Percentiles rank a stretch among this genome's conserved stretches.
Conservation (phyloP, 2,113 vertebrate species). For the Protobothrops flavoviridis region DNA sequence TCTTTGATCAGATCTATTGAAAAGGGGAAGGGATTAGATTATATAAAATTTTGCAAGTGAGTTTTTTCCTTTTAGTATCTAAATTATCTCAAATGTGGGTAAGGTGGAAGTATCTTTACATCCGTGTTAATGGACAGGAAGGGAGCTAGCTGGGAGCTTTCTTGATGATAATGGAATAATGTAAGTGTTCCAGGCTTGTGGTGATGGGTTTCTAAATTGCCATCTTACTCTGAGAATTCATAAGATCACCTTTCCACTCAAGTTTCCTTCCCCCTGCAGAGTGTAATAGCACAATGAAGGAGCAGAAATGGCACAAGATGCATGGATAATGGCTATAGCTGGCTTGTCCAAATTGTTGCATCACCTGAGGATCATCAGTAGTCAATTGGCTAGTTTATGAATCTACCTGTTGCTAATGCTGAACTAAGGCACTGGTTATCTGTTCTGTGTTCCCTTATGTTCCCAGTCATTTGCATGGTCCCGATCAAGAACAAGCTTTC, state of each 20-base stretch:
- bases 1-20: too few relatives aligned
- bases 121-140: neutral
- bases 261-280: neutral
- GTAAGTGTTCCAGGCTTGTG: neutral
- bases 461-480: neutral
- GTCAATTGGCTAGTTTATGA: neutral
- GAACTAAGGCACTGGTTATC: neutral
- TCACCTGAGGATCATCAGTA: neutral
- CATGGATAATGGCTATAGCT: neutral
- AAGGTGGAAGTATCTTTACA: neutral
- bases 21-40: too few relatives aligned
- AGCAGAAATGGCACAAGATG: neutral
- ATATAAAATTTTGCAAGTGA: neutral
- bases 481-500: neutral
- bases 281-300: neutral
- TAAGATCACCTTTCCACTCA: neutral
- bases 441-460: neutral
- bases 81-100: neutral
- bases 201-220: neutral
- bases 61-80: neutral
- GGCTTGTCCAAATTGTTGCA: neutral
- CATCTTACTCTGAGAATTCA: neutral
- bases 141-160: neutral
- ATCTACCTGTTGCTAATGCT: neutral
- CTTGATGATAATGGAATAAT: neutral